Evolutionary conservation across 1,140 invertebrate genomes (phyloP).

Genomic region (Oryzaephilus surinamensis): DNA sequence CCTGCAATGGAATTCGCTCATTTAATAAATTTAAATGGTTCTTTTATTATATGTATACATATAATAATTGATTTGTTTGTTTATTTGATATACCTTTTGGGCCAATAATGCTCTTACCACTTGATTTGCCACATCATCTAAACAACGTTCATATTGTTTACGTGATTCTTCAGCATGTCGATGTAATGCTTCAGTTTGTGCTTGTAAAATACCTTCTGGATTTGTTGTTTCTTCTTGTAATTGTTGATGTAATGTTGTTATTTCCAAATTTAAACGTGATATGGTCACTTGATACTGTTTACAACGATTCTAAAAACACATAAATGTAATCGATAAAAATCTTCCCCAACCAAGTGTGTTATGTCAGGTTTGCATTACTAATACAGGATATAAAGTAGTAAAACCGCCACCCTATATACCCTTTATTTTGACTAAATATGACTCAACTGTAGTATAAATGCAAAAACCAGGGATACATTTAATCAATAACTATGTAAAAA

Average conservation of each 20-base stretch:
- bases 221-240: constrained; percentile 45
- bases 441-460: too few relatives aligned
- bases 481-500: too few relatives aligned
- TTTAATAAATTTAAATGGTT: neutral
- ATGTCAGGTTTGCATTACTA: too few relatives aligned
- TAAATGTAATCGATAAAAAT: constrained; percentile 1
- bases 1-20: constrained; percentile 37
- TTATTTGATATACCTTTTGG: constrained; percentile 78
- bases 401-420: too few relatives aligned
- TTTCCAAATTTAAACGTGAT: constrained; percentile 59
- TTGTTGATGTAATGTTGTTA: constrained; percentile 58
- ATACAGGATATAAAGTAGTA: too few relatives aligned
- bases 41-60: neutral
- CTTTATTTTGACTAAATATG: too few relatives aligned
- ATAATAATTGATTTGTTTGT: neutral
- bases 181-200: constrained; percentile 36
- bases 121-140: constrained; percentile 70
- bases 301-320: constrained; percentile 51
- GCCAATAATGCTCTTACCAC: constrained; percentile 69
- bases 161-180: constrained; percentile 49
- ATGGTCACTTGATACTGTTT: constrained; percentile 63
- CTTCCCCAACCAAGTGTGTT: too few relatives aligned
- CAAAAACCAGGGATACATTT: too few relatives aligned
- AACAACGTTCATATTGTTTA: constrained; percentile 63
- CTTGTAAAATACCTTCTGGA: constrained; percentile 44